Base-by-base conservation (phyloP, 2,113 vertebrate genomes). In the Dicerorhinus sumatrensis region DNA sequence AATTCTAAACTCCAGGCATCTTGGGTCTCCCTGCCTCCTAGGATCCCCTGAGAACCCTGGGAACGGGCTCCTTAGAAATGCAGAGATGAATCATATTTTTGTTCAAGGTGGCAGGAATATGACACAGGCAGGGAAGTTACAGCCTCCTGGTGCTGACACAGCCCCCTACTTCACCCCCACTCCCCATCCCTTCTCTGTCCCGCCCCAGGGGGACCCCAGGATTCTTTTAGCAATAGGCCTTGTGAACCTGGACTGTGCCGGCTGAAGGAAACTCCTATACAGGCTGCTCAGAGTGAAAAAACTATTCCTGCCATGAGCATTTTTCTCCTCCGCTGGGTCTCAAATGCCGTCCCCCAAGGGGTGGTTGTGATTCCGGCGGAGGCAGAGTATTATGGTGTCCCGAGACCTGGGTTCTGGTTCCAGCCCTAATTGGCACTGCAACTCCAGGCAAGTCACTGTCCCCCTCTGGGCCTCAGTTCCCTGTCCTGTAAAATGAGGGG, bases 401-500 rank as follows among this genome's bases (percentile, higher is more conserved):
- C 4, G 58, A 97, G 88, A 73, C 39, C 48, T 73, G 46, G 60
- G 29, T 92, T 75, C 62, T 16, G 29, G 63, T 79, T n/a, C 20
- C 33, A 85, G 42, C 51, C 73, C 73, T 73, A 60, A 69, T 63
- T 90, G 67, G 58, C 31, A 6, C 65, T 75, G 48, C 84, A 63
- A 51, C 65, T 87, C 70, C 73, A 80, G 46, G 25, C n/a, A 73
- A 91, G 87, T 82, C 67, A 51, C 39, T 95, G 4, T 76, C n/a
- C 39, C 72, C 9, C 2, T 73, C 65, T 3, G 60, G 72, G 48
- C 54, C 88, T 39, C 65, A 25, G 39, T 85, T 85, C n/a, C 54
- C 13, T 93, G 48, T 72, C 58, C 23, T 72, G 29, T 85, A 96
- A 97, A 97, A 83, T 2, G 13, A 90, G 17, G 58, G 63, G 87